Evolutionary conservation across 2,797 vertebrate genomes (phyloP).

Genomic region (Pyrocephalus nanus): DNA sequence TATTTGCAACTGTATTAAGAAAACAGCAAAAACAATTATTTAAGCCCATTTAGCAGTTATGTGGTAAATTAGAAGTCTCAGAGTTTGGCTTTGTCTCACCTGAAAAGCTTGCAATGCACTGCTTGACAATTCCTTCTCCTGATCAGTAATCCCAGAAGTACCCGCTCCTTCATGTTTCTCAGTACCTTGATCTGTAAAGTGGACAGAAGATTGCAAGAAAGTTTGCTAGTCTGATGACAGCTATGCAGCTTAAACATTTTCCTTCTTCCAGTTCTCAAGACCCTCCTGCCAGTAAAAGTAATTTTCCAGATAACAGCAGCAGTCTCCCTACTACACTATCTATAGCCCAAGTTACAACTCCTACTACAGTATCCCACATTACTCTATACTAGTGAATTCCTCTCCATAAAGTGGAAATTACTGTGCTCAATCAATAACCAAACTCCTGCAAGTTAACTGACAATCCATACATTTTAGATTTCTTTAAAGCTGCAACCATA

Average conservation of each 20-base stretch:
- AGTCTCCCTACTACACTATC: background rate
- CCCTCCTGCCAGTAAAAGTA: background rate
- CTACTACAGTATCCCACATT: background rate
- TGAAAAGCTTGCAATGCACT: slow-evolving; percentile 87
- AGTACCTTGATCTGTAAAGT: slow-evolving; percentile 81
- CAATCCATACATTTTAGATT: background rate
- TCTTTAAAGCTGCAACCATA: background rate
- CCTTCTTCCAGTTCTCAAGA: background rate
- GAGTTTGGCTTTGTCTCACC: slow-evolving; percentile 73
- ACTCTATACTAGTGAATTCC: background rate
- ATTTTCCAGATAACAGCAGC: background rate
- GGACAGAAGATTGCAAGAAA: background rate
- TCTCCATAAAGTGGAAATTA: background rate
- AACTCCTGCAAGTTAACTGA: background rate
- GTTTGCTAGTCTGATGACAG: background rate
- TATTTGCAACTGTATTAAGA: background rate
- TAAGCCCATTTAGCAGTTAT: background rate
- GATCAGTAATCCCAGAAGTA: slow-evolving; percentile 86
- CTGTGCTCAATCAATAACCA: background rate
- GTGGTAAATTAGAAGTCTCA: background rate
- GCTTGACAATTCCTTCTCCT: slow-evolving; percentile 90
- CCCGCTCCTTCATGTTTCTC: slow-evolving; percentile 88
- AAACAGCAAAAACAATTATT: background rate
- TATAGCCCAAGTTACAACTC: background rate
- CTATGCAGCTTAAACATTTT: background rate